Evolutionary conservation across 2,888 invertebrate genomes (phyloP).

Genomic region (Caenorhabditis uteleia): DNA sequence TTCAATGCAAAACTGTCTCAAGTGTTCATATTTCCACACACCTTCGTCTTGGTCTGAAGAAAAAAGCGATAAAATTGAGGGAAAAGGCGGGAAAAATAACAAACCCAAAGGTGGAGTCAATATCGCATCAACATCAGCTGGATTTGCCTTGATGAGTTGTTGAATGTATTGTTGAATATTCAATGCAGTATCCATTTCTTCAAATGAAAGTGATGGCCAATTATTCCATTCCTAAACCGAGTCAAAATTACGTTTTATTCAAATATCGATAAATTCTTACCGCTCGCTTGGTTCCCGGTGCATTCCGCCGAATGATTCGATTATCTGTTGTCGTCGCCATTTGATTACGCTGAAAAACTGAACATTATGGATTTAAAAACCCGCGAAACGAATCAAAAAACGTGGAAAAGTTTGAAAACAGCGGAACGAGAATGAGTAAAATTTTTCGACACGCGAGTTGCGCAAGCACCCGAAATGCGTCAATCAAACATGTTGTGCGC

Average conservation of each 20-base stretch:
- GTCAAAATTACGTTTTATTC: neutral
- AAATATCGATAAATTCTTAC: slow-evolving; percentile 22
- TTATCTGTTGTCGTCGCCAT: slow-evolving; percentile 19
- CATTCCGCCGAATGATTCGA: slow-evolving; percentile 52
- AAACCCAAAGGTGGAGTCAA: slow-evolving; percentile 81
- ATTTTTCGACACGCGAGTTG: too few relatives aligned
- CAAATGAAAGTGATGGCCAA: slow-evolving; percentile 91
- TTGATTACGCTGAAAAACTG: slow-evolving; percentile 13
- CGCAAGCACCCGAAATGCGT: too few relatives aligned
- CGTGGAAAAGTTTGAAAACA: too few relatives aligned
- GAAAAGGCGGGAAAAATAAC: neutral
- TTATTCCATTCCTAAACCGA: slow-evolving; percentile 84
- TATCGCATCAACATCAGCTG: slow-evolving; percentile 89
- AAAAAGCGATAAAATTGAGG: neutral
- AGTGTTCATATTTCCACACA: slow-evolving; percentile 99
- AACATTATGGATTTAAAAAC: too few relatives aligned
- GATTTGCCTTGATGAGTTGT: slow-evolving; percentile 91
- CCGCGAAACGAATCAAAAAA: too few relatives aligned
- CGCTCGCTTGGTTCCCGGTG: slow-evolving; percentile 59
- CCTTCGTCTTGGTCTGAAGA: slow-evolving; percentile 72
- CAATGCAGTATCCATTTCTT: slow-evolving; percentile 98
- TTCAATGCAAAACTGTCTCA: slow-evolving; percentile 97
- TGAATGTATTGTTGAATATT: slow-evolving; percentile 99
- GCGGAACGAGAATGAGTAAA: neutral
- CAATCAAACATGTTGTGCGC: too few relatives aligned